Evolutionary conservation across 1,140 invertebrate species (phyloP), one percentile per base, ranked within the genome.

Genomic region (Orussus abietinus): DNA sequence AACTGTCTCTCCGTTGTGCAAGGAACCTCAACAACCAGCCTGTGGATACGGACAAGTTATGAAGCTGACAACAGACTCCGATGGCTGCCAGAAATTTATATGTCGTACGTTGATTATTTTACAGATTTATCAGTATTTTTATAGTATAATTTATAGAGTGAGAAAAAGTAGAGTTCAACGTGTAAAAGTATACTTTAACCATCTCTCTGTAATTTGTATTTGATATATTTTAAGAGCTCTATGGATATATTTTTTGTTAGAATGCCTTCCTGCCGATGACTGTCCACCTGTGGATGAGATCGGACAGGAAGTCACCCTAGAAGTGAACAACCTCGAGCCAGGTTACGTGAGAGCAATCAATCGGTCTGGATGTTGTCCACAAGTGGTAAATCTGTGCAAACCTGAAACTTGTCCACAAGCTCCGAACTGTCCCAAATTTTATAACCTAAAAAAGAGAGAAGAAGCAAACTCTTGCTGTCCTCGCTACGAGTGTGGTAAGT

Each of bases 1-100:
- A 2, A 75, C 72, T 11, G 47, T 56, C 4, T 44, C 58, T n/a
- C 61, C 65, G 13, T 66, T 68, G 1, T 88, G 86, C 52, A 69
- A 78, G 14, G 75, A 82, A 15, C 74, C 79, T 0, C 72, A 80
- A 44, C 77, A 82, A 57, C 78, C 83, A n/a, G 63, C 75, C 10
- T 88, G 86, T 52, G 83, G 82, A 2, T 79, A 74, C 42, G 84
- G 81, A 2, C 86, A 89, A 60, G 70, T 75, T 1, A 72, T 82
- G 40, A 86, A 87, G 57, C 59, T 79, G 19, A 79, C 80, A 33
- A 79, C 64, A 1, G 77, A 70, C 33, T 20, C 72, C 3, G 74
- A 79, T 52, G 79, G 79, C 25, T 86, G 84, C 60, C 75, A 78
- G 15, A 77, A 83, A 52, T 85, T 80, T 48, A 77, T 86, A 45